A percentile compares a stretch with the other conserved stretches of the same genome.
phyloP scores from a whole-genome alignment of 2,797 vertebrate species.

The Hypotaenidia philippensis region DNA sequence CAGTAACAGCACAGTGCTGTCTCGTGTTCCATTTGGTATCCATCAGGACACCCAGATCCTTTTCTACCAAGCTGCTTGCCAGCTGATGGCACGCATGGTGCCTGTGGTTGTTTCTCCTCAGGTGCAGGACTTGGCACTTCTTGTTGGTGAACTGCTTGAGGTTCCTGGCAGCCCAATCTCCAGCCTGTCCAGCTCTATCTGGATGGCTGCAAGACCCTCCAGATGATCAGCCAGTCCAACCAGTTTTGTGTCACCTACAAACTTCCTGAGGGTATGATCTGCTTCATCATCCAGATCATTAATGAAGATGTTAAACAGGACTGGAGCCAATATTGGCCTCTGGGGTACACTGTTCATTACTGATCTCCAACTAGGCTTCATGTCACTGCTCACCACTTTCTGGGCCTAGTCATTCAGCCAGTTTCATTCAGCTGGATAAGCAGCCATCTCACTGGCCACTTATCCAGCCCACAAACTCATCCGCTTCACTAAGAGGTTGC shows the following conservation, averaged over 20 bases:
- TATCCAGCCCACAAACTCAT: fast-evolving
- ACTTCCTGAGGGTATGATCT: neutral
- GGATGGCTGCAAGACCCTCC: no score
- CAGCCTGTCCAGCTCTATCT: neutral
- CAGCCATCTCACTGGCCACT: neutral
- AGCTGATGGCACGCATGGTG: neutral
- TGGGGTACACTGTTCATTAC: neutral
- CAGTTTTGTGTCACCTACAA: neutral
- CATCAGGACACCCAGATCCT: neutral
- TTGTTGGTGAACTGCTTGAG: no score
- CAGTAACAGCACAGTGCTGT: neutral
- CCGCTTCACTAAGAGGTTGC: neutral
- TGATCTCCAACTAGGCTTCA: neutral
- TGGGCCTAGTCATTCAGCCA: neutral
- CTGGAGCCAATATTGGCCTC: neutral
- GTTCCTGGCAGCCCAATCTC: neutral
- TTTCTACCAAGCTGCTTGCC: neutral
- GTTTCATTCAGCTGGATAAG: neutral
- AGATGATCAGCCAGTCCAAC: neutral
- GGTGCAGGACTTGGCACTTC: neutral
- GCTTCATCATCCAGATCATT: neutral
- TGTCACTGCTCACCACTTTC: neutral
- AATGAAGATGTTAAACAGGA: neutral
- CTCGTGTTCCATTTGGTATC: neutral
- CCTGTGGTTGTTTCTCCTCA: neutral